Evolutionary conservation across 1,140 invertebrate genomes (phyloP).

Genomic region (Bombus fervidus): DNA sequence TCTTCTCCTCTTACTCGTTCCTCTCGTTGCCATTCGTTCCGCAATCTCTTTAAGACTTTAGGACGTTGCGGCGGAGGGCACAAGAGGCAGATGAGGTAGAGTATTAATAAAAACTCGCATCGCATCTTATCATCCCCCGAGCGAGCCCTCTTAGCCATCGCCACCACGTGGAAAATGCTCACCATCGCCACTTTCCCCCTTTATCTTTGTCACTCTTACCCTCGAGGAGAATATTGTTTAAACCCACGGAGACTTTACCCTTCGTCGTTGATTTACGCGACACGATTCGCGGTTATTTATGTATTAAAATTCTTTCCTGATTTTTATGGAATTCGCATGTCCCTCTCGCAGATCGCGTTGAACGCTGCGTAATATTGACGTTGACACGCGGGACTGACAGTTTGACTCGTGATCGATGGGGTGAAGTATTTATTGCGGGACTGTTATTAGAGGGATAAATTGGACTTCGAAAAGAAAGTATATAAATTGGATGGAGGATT

Average conservation of each 20-base stretch:
- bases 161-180: slow-evolving; percentile 59
- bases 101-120: slow-evolving; percentile 73
- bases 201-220: slow-evolving; percentile 64
- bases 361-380: not conserved
- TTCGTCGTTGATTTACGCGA: slow-evolving; percentile 51
- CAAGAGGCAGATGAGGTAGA: slow-evolving; percentile 60
- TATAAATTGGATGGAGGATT: not conserved
- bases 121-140: slow-evolving; percentile 67
- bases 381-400: not conserved
- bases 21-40: slow-evolving; percentile 51
- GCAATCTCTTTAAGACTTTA: slow-evolving; percentile 72
- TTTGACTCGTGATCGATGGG: slow-evolving; percentile 1
- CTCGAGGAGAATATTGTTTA: slow-evolving; percentile 65
- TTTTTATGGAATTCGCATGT: slow-evolving; percentile 4
- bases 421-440: not conserved
- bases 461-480: not conserved
- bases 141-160: slow-evolving; percentile 58
- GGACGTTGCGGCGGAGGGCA: slow-evolving; percentile 23
- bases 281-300: slow-evolving; percentile 56
- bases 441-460: not conserved
- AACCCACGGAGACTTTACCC: slow-evolving; percentile 37
- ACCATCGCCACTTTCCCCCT: slow-evolving; percentile 51
- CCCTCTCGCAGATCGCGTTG: not conserved
- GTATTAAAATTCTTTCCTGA: slow-evolving; percentile 39
- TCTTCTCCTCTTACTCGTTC: not conserved